A percentile compares a stretch with the other conserved stretches of the same genome.
phyloP scores from a whole-genome alignment of 2,797 vertebrate species.

The Coregonus sp. region DNA sequence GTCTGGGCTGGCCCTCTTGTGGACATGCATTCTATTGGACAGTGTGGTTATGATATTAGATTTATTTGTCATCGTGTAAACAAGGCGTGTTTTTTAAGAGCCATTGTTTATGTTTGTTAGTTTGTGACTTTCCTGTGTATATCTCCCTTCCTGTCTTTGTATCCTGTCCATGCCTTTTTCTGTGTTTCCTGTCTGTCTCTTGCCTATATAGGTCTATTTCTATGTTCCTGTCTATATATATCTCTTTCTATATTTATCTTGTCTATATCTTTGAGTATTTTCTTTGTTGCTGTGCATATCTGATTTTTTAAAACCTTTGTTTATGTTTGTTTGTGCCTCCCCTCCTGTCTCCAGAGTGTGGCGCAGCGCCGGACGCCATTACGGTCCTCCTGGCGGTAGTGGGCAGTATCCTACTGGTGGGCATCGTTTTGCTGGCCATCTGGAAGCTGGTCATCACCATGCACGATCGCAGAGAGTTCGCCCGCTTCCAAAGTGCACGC shows the following conservation, averaged over 20 bases:
- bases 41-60: too few species aligned
- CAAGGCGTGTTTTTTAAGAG: too few species aligned
- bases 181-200: too few species aligned
- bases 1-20: not conserved
- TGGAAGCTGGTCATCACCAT: conserved; percentile 96
- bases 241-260: not conserved
- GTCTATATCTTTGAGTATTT: not conserved
- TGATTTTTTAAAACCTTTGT: not conserved
- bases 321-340: not conserved
- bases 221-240: too few species aligned
- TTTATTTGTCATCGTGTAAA: too few species aligned
- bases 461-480: conserved; percentile 90
- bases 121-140: too few species aligned
- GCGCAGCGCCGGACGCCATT: conserved; percentile 75
- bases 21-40: too few species aligned
- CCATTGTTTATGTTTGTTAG: too few species aligned
- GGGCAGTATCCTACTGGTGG: conserved; percentile 76
- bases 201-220: too few species aligned
- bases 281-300: conserved; percentile 10
- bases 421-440: conserved; percentile 80
- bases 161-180: too few species aligned
- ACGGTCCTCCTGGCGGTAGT: conserved; percentile 86
- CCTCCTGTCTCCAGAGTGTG: conserved; percentile 80
- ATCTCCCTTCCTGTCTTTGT: not conserved
- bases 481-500: conserved; percentile 91